These are phyloP conservation scores for Bembecia ichneumoniformis DNA, from an alignment of 2,888 invertebrate genomes.

Conservation along the genomic window DNA sequence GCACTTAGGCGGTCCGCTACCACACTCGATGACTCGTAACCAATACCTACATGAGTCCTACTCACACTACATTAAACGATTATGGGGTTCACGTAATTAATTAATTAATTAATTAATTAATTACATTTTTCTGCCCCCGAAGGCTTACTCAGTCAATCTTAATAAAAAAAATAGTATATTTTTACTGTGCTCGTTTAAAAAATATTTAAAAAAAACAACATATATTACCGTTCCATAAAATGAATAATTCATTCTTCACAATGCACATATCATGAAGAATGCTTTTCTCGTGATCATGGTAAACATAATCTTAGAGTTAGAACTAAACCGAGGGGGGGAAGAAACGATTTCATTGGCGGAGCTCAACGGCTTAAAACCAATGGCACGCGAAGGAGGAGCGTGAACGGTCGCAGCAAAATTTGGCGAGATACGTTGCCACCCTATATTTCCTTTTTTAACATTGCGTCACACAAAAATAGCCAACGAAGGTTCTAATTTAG, in stretches of 20 bases:
- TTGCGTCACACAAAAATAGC: neutral
- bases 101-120: too few relatives aligned
- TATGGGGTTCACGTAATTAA: too few relatives aligned
- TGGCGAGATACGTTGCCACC: conserved; percentile 41
- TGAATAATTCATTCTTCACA: too few relatives aligned
- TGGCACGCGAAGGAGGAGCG: conserved; percentile 61
- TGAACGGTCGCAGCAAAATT: conserved; percentile 45
- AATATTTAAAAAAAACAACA: too few relatives aligned
- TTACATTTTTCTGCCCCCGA: too few relatives aligned
- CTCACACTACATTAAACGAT: too few relatives aligned
- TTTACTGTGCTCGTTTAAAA: too few relatives aligned
- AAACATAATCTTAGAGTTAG: conserved; percentile 45
- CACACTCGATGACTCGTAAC: neutral
- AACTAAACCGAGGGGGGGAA: conserved; percentile 47
- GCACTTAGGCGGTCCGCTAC: neutral
- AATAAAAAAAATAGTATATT: too few relatives aligned
- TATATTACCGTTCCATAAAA: too few relatives aligned
- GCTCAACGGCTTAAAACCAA: conserved; percentile 48
- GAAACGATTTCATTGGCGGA: conserved; percentile 55
- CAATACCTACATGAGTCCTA: too few relatives aligned
- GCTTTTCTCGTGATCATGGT: conserved; percentile 35
- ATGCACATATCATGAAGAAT: neutral
- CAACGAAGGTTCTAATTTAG: too few relatives aligned
- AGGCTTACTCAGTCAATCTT: too few relatives aligned
- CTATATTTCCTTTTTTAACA: conserved; percentile 30